Conservation (phyloP, 92 coral and sea anemone genomes). For the Paragorgia papillata region DNA sequence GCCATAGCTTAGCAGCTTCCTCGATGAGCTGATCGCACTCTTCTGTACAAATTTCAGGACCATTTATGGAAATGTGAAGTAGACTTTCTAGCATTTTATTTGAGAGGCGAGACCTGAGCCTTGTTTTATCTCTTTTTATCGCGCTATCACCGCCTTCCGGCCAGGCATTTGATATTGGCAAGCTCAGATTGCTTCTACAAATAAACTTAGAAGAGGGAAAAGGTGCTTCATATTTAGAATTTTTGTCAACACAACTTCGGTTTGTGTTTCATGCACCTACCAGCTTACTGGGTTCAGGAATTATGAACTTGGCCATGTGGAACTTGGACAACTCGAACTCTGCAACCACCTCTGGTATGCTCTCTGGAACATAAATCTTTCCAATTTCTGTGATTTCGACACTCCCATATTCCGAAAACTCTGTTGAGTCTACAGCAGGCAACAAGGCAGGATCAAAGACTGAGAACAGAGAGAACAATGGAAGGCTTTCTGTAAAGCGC, state of each 20-base stretch:
- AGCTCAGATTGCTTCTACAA: slow-evolving; percentile 32
- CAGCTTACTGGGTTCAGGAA: slow-evolving; percentile 40
- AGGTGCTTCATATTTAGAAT: background rate
- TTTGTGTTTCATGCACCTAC: slow-evolving; percentile 36
- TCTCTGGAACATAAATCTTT: slow-evolving; percentile 20
- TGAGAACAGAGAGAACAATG: slow-evolving; percentile 40
- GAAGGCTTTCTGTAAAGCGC: slow-evolving; percentile 40
- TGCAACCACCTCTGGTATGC: too few relatives aligned
- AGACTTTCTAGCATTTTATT: slow-evolving; percentile 49
- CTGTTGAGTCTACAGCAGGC: slow-evolving; percentile 39
- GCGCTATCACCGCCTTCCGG: slow-evolving; percentile 40
- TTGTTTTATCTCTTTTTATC: slow-evolving; percentile 47
- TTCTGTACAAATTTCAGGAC: slow-evolving; percentile 42
- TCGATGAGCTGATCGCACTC: slow-evolving; percentile 47
- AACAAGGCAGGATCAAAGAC: slow-evolving; percentile 36
- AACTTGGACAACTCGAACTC: too few relatives aligned
- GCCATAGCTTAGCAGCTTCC: slow-evolving; percentile 43
- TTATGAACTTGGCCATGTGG: slow-evolving; percentile 27
- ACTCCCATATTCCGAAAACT: slow-evolving; percentile 39
- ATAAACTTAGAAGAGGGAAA: slow-evolving; percentile 23
- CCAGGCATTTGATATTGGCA: slow-evolving; percentile 48
- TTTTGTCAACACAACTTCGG: slow-evolving; percentile 21
- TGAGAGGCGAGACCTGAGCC: slow-evolving; percentile 33
- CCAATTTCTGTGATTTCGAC: slow-evolving; percentile 31
- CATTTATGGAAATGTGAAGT: slow-evolving; percentile 47